Base-by-base conservation (phyloP, 2,797 vertebrate species). In the Lagorchestes hirsutus region DNA sequence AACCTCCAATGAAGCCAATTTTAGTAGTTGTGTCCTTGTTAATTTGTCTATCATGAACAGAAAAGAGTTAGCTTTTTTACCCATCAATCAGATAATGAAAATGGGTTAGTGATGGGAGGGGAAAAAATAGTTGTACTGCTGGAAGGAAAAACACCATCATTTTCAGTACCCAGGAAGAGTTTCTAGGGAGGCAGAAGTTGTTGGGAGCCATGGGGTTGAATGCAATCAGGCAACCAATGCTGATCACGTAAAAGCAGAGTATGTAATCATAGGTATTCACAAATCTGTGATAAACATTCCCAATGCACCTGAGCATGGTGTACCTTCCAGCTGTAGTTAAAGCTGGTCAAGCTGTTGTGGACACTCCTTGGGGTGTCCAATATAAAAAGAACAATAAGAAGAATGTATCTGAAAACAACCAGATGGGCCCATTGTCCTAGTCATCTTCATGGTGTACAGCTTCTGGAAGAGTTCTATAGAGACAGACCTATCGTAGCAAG, bases 171-270 rank as follows among this genome's bases (percentile, higher is more conserved):
- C 74, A 87, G 8, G n/a, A 87, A 87, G 67, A 46, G 40, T 87
- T 87, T 87, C 74, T 50, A 87, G 40, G 74, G 74, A 87, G 50
- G 74, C 74, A 87, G 74, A 87, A 50, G 74, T 87, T 74, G n/a
- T 74, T 87, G 40, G n/a, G 74, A 87, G 40, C 22, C 40, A 87
- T 27, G 40, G 74, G 74, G 40, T 40, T 4, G 74, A 82, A 46
- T 27, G 74, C 40, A 87, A 87, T 87, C 74, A 87, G 40, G 40
- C 22, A 87, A 40, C 74, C 74, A 27, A 24, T 27, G 24, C 74
- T 87, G 74, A 40, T 87, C 74, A 50, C 22, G 3, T 87, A 27
- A 87, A 46, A 87, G 3, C 40, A 87, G 40, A 50, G 40, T 24
- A 50, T 87, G 74, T 87, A 87, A 87, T 87, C 74, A 87, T 34